Percentiles rank a stretch among this genome's conserved stretches.
Conservation (phyloP, 2,888 invertebrate species). For the Acrobasis consociella region DNA sequence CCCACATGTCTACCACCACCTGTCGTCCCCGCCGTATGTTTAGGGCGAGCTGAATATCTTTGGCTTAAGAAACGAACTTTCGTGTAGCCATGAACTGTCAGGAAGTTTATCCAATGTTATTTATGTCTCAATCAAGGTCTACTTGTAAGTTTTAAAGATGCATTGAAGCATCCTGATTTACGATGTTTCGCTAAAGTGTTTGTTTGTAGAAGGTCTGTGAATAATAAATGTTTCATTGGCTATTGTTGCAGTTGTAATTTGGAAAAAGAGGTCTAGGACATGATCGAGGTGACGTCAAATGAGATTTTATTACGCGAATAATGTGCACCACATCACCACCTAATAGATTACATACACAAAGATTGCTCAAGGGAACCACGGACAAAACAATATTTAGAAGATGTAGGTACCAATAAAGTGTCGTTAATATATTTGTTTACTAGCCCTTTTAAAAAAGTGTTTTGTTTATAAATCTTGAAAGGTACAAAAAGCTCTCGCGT, state of each 20-base stretch:
- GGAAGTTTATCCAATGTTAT: conserved; percentile 47
- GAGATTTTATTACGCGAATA: conserved; percentile 17
- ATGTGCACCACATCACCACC: conserved; percentile 1
- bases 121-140: conserved; percentile 29
- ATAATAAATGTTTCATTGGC: conserved; percentile 24
- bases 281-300: conserved; percentile 18
- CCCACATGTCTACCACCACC: conserved; percentile 70
- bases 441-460: conserved; percentile 28
- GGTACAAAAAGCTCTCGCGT: conserved; percentile 60
- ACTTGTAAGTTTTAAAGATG: conserved; percentile 19
- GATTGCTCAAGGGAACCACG: neutral
- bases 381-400: conserved; percentile 1
- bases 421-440: conserved; percentile 16
- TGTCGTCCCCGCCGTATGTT: conserved; percentile 61
- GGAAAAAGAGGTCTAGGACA: conserved; percentile 17
- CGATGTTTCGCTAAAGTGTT: conserved; percentile 11
- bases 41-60: conserved; percentile 33
- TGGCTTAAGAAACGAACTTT: conserved; percentile 11
- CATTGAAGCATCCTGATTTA: conserved; percentile 14
- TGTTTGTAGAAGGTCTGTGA: conserved; percentile 26
- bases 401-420: neutral
- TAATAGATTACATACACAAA: neutral
- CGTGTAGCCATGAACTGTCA: conserved; percentile 56
- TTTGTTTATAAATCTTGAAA: conserved; percentile 53
- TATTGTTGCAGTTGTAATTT: conserved; percentile 12